phyloP scores from a whole-genome alignment of 30 jellyfish, hydroid and myxozoan genomes.

The Pelagia noctiluca region DNA sequence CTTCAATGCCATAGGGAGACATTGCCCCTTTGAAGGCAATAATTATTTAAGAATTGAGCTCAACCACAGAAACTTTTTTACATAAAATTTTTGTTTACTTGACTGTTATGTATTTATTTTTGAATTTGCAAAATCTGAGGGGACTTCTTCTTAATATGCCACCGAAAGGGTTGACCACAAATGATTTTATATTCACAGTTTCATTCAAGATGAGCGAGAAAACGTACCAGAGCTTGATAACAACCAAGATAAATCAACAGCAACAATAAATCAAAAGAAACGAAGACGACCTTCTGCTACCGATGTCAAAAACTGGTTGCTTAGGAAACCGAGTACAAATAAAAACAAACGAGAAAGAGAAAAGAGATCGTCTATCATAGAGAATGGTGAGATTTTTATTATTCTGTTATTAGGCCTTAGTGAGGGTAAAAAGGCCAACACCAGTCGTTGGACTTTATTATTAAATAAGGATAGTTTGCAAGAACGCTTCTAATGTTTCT shows the following conservation, averaged over 20 bases:
- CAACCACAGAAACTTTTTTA: too few species aligned
- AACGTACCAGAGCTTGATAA: conserved; percentile 25
- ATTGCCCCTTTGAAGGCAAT: too few species aligned
- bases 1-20: too few species aligned
- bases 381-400: neutral
- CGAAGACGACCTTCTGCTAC: conserved; percentile 63
- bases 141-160: neutral
- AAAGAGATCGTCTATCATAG: conserved; percentile 1
- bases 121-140: neutral
- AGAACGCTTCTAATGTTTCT: neutral
- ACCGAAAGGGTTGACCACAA: too few species aligned
- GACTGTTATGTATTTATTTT: neutral
- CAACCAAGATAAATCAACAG: conserved; percentile 7
- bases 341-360: conserved; percentile 58
- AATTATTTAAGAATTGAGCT: too few species aligned
- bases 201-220: conserved; percentile 6
- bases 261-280: conserved; percentile 4
- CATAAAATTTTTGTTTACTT: too few species aligned
- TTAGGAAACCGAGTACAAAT: conserved; percentile 56
- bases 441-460: too few species aligned
- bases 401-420: neutral
- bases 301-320: conserved; percentile 73
- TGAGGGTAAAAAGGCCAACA: neutral
- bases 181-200: conserved; percentile 11
- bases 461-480: neutral